Base-by-base conservation (phyloP, 2,113 vertebrate genomes). In the Oryzias celebensis region DNA sequence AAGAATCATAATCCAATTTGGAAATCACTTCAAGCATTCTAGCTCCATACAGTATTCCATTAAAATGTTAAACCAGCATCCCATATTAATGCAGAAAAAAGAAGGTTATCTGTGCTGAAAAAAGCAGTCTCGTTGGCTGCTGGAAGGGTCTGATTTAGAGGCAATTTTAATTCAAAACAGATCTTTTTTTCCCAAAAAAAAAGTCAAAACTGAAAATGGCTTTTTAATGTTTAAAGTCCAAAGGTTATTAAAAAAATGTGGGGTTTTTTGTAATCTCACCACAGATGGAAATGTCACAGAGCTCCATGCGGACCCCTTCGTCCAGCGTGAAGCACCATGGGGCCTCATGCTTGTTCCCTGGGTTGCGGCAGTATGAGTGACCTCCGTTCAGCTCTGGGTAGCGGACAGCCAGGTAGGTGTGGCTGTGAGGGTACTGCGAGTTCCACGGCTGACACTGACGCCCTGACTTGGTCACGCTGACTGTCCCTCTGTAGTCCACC, bases 251-350 rank as follows among this genome's bases (percentile, higher is more conserved):
- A 5, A 36, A 36, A 46, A 46, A 14, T 15, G 5, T 3, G 44
- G 17, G 16, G 14, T 18, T 14, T 3, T 20, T 48, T 8, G 8
- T 20, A 3, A 48, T 20, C 75, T 94, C 90, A 99, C 97, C 96
- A 6, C 97, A 99, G 0, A 95, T 85, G 0, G 94, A 90, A 67
- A 98, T 97, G 43, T 98, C 96, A 1, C 97, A 99, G 48, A 96
- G 90, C 87, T 99, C 97, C 28, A 93, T 94, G 71, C 94, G 94
- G 14, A 98, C 92, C n/a, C 93, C 89, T 76, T 99, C 97, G 14
- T 98, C 96, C 80, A 99, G 77, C 8, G 97, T 99, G 88, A 98
- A 98, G 90, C 97, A 99, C 97, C 97, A 99, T 8, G 97, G 97
- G 0, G 94, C 97, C 0, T 98, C 96, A 52, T 93, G 95, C 78